Conservation (phyloP, 2,888 invertebrate genomes). For the Carabus problematicus region DNA sequence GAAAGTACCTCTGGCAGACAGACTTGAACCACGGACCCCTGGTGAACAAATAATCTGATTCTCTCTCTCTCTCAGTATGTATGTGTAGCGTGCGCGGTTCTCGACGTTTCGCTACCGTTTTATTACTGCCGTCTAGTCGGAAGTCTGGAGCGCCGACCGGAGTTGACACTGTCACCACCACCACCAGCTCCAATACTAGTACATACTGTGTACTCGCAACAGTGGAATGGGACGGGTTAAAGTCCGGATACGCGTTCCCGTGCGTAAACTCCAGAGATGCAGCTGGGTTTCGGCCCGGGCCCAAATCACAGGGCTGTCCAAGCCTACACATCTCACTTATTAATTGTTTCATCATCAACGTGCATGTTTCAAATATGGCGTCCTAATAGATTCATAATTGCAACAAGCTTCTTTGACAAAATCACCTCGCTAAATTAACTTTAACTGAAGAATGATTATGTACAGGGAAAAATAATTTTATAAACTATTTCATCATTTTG, state of each 20-base stretch:
- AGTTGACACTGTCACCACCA: constrained; percentile 7
- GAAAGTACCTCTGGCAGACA: too few species aligned
- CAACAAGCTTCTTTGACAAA: too few species aligned
- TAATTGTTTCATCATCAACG: too few species aligned
- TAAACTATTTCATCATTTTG: too few species aligned
- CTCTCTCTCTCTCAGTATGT: constrained; percentile 3
- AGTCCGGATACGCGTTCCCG: constrained; percentile 31
- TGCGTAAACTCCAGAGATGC: constrained; percentile 11
- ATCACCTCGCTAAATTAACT: too few species aligned
- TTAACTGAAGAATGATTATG: too few species aligned
- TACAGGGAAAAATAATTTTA: too few species aligned
- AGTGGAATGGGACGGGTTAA: constrained; percentile 30
- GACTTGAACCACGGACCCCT: constrained; percentile 10
- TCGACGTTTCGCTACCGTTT: constrained; percentile 26
- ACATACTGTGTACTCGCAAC: not conserved
- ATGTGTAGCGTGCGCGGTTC: constrained; percentile 9
- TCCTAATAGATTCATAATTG: too few species aligned
- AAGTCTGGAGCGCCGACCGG: constrained; percentile 18
- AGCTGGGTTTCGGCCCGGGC: constrained; percentile 15
- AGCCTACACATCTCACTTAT: too few species aligned
- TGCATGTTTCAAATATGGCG: too few species aligned
- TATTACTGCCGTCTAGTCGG: constrained; percentile 35
- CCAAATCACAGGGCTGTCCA: constrained; percentile 4
- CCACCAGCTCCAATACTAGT: constrained; percentile 7
- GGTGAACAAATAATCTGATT: constrained; percentile 25